These are phyloP conservation scores for roundworm (Caenorhabditis elegans) DNA, from an alignment of 1,140 invertebrate species.

Conservation along the genomic window DNA sequence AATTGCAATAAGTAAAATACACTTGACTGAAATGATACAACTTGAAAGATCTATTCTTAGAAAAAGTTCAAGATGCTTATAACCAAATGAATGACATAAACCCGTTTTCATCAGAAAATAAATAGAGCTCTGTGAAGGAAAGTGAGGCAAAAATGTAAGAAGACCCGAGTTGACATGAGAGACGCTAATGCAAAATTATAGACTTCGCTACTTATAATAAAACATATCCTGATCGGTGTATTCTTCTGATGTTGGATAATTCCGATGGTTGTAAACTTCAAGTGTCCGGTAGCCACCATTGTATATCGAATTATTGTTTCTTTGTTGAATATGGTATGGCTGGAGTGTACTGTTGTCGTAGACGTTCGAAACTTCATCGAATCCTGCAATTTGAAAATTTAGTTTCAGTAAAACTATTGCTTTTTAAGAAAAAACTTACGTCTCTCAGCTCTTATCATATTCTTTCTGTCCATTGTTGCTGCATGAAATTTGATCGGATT, in stretches of 20 bases:
- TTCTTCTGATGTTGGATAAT: constrained; percentile 16
- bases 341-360: constrained; percentile 37
- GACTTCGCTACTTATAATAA: neutral
- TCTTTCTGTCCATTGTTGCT: constrained; percentile 35
- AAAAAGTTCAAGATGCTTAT: too few relatives aligned
- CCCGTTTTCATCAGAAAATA: neutral
- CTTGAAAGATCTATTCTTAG: too few relatives aligned
- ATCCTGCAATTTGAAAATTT: constrained; percentile 4
- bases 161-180: neutral
- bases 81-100: too few relatives aligned
- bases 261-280: constrained; percentile 17
- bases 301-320: constrained; percentile 22
- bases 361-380: constrained; percentile 35
- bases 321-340: neutral
- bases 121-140: neutral
- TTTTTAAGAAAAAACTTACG: neutral
- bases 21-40: too few relatives aligned
- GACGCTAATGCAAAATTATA: neutral
- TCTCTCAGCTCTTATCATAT: constrained; percentile 8
- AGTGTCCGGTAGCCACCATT: constrained; percentile 29
- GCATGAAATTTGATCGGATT: neutral
- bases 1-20: too few relatives aligned
- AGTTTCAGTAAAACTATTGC: neutral
- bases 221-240: constrained; percentile 34
- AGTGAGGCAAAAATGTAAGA: neutral